Percentiles rank a stretch among this genome's conserved stretches.
phyloP scores from a whole-genome alignment of 2,888 invertebrate species.

The Ophonus ardosiacus region DNA sequence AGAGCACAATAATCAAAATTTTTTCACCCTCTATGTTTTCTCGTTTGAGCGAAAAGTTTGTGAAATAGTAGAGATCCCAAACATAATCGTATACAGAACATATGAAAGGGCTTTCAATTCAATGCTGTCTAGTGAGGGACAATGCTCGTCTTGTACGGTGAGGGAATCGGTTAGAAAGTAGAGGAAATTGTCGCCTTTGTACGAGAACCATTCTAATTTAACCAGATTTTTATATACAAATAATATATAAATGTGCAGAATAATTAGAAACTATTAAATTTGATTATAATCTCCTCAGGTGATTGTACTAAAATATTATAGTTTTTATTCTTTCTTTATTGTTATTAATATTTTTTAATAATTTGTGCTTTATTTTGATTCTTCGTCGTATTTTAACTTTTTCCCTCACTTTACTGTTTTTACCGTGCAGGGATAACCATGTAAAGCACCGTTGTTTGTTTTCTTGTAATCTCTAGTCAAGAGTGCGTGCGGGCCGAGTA shows the following conservation, averaged over 20 bases:
- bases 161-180: not conserved
- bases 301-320: too few species aligned
- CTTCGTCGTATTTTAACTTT: not conserved
- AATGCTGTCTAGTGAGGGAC: conserved; percentile 32
- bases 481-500: conserved; percentile 50
- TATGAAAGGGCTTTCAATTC: conserved; percentile 31
- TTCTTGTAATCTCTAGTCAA: conserved; percentile 62
- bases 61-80: conserved; percentile 4
- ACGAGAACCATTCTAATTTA: too few species aligned
- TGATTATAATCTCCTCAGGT: too few species aligned
- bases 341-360: not conserved
- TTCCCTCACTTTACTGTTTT: not conserved
- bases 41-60: conserved; percentile 5
- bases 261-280: too few species aligned
- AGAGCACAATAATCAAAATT: conserved; percentile 51
- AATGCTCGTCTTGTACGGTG: conserved; percentile 34
- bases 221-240: too few species aligned
- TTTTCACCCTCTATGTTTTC: conserved; percentile 21
- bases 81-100: conserved; percentile 41
- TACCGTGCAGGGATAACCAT: conserved; percentile 52
- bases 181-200: too few species aligned
- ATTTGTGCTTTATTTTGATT: not conserved
- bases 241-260: too few species aligned
- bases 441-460: conserved; percentile 57
- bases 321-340: not conserved